phyloP scores from a whole-genome alignment of 2,888 invertebrate species.

The Pheosia gnoma region DNA sequence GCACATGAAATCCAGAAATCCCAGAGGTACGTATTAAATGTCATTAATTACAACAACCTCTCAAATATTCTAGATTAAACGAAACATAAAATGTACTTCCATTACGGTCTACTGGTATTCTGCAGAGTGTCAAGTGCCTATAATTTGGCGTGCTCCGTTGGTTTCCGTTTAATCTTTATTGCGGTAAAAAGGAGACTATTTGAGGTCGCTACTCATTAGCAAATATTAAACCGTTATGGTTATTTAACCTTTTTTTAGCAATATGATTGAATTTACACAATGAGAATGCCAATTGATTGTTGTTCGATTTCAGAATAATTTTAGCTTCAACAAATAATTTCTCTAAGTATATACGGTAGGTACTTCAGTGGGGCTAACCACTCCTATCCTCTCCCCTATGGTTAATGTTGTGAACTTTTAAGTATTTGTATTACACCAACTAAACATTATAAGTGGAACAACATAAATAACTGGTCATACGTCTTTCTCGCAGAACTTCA shows the following conservation, averaged over 20 bases:
- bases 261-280: not conserved
- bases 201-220: slow-evolving; percentile 18
- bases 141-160: slow-evolving; percentile 45
- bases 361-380: no score
- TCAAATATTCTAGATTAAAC: not conserved
- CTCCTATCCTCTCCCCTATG: no score
- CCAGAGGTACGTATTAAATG: no score
- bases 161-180: slow-evolving; percentile 36
- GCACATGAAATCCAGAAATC: no score
- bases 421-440: no score
- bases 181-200: slow-evolving; percentile 30
- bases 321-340: not conserved
- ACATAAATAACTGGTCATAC: no score
- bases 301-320: no score
- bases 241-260: not conserved
- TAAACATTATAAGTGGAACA: no score
- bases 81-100: not conserved
- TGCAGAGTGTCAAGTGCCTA: slow-evolving; percentile 36
- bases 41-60: not conserved
- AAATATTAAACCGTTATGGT: slow-evolving; percentile 18
- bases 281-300: not conserved
- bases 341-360: no score
- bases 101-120: slow-evolving; percentile 10
- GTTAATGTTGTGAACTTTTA: no score
- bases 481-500: no score